Evolutionary conservation across 2,113 vertebrate genomes (phyloP).

Genomic region (Bubalus kerabau): DNA sequence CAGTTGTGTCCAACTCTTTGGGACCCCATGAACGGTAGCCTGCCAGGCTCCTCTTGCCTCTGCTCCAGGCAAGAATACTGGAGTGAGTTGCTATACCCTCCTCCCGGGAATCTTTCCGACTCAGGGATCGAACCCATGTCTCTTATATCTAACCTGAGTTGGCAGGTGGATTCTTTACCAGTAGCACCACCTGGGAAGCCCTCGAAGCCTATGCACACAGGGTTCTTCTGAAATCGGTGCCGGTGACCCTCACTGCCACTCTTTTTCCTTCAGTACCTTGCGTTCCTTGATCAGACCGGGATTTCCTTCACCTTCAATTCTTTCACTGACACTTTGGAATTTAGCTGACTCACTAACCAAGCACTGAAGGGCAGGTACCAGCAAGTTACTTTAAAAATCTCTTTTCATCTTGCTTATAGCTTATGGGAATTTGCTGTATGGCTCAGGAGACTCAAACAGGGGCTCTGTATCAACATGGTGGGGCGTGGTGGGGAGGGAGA

Average conservation of each 20-base stretch:
- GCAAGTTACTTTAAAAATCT: background rate
- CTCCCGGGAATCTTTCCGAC: background rate
- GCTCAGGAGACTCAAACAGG: background rate
- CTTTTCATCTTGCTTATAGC: background rate
- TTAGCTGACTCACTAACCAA: background rate
- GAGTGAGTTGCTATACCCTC: background rate
- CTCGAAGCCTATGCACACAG: fast-evolving
- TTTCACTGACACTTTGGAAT: background rate
- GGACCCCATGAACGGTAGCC: background rate
- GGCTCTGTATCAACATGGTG: background rate
- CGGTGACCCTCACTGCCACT: fast-evolving
- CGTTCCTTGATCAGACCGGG: background rate
- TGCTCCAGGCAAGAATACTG: background rate
- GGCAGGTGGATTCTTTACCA: background rate
- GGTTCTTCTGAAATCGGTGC: background rate
- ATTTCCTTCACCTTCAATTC: background rate
- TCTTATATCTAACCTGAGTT: fast-evolving
- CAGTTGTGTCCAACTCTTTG: background rate
- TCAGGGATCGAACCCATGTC: background rate
- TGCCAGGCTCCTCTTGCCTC: background rate
- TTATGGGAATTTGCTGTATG: background rate
- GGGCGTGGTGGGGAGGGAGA: background rate
- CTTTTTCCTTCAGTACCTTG: background rate
- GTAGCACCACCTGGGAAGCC: background rate
- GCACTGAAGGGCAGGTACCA: background rate